Percentiles rank a stretch among this genome's conserved stretches.
Conservation (phyloP, 1,140 invertebrate genomes). For the Saccostrea cuccullata region DNA sequence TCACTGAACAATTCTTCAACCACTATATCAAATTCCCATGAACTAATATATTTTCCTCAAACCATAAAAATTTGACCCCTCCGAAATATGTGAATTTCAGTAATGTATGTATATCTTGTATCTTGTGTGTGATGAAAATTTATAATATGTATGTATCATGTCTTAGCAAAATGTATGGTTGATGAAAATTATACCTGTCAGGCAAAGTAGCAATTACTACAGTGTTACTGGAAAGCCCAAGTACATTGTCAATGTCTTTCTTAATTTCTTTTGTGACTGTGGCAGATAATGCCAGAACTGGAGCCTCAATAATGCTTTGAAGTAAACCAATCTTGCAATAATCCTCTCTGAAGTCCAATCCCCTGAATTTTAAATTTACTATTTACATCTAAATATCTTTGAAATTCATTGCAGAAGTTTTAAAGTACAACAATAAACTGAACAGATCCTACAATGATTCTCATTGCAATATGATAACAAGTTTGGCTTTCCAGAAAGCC, state of each 20-base stretch:
- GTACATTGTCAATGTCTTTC: constrained; percentile 20
- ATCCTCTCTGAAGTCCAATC: constrained; percentile 18
- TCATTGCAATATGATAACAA: no score
- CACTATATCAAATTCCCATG: no score
- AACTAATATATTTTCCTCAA: no score
- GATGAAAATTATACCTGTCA: constrained; percentile 15
- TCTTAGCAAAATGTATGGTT: not conserved
- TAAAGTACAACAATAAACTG: no score
- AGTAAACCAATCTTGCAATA: constrained; percentile 7
- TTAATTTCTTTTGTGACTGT: not conserved
- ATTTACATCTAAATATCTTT: not conserved
- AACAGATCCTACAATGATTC: no score
- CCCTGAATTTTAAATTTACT: constrained; percentile 28
- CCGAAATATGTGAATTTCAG: no score
- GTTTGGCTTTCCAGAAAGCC: no score
- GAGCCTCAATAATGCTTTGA: not conserved
- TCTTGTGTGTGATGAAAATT: not conserved
- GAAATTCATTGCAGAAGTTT: not conserved
- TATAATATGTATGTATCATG: not conserved
- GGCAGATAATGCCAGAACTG: not conserved
- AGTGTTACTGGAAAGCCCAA: not conserved
- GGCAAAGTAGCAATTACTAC: constrained; percentile 7
- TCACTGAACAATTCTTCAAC: no score
- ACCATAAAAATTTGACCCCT: no score
- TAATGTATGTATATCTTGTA: no score